Base-by-base conservation (phyloP, 2,797 vertebrate genomes). In the Chanos chanos region DNA sequence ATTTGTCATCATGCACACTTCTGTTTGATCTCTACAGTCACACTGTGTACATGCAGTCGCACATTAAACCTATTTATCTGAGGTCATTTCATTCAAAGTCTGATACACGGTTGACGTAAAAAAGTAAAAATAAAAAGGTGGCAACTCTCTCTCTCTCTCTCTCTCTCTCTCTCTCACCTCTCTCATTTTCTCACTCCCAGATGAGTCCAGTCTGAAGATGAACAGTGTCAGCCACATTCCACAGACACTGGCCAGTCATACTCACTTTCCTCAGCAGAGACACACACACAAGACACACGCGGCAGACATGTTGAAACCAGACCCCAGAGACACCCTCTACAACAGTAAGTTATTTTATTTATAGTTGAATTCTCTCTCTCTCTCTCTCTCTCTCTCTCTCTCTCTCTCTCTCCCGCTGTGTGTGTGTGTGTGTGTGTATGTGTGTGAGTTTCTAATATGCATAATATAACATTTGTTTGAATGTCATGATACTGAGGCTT, bases 261-360 rank as follows among this genome's bases (percentile, higher is more conserved):
- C 82, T 0, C 86, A 75, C 54, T 80, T 88, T 36, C 70, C 83
- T 75, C 47, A 18, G 83, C 69, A 66, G 82, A 84, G 68, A 60
- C 66, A 43, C 66, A 30, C 37, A 28, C 57, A 70, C 15, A 48
- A 50, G 27, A 59, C 24, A 50, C 61, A 60, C 6, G 16, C 33
- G 44, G 64, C 61, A 44, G 74, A 99, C 81, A 97, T 99, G 93
- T 89, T 99, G 47, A 94, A 84, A 70, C 78, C 92, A 0, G 97
- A 99, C 78, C 93, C 94, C 59, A 88, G 97, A 64, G 96, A 99
- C 79, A 94, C 87, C 25, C 98, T 99, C 80, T 98, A 94, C 77
- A 93, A 91, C 83, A 96, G 97, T 99, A 80, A 91, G 90, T 63
- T n/a, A n/a, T n/a, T n/a, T n/a, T n/a, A n/a, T n/a, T n/a, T n/a